A percentile compares a stretch with the other conserved stretches of the same genome.
Conservation (phyloP, 1,140 invertebrate species). For the Meteorus sp. region DNA sequence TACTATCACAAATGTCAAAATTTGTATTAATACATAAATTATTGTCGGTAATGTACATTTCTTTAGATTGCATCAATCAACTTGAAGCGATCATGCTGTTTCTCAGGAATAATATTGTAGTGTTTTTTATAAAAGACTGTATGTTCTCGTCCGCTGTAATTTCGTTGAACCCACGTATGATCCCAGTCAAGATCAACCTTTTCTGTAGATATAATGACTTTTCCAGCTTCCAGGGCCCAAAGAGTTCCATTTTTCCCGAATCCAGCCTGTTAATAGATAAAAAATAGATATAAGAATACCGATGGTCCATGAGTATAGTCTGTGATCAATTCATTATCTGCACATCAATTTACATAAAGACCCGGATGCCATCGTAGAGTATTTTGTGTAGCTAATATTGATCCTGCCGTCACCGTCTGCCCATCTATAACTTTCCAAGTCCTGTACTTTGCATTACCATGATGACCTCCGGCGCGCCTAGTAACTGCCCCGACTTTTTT, state of each 20-base stretch:
- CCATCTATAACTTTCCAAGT: constrained; percentile 73
- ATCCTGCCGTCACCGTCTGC: constrained; percentile 64
- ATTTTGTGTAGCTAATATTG: constrained; percentile 69
- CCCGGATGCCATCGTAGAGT: constrained; percentile 78
- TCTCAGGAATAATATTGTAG: constrained; percentile 75
- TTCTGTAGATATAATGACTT: constrained; percentile 77
- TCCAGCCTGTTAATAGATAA: constrained; percentile 67
- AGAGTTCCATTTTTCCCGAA: constrained; percentile 75
- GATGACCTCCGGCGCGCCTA: constrained; percentile 64
- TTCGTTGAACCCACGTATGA: constrained; percentile 67
- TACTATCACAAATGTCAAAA: neutral
- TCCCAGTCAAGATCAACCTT: constrained; percentile 72
- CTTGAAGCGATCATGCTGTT: constrained; percentile 74
- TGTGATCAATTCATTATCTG: constrained; percentile 5
- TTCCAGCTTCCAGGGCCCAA: constrained; percentile 73
- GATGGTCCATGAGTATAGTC: neutral
- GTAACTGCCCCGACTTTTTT: constrained; percentile 71
- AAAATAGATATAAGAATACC: neutral
- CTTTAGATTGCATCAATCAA: constrained; percentile 69
- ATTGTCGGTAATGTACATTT: constrained; percentile 7
- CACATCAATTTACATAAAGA: constrained; percentile 66
- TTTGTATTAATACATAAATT: too few species aligned
- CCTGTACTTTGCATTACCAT: constrained; percentile 69
- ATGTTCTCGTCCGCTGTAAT: constrained; percentile 65
- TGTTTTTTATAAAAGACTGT: constrained; percentile 80